Conservation (phyloP, 2,113 vertebrate genomes). For the Sigmodon hispidus region DNA sequence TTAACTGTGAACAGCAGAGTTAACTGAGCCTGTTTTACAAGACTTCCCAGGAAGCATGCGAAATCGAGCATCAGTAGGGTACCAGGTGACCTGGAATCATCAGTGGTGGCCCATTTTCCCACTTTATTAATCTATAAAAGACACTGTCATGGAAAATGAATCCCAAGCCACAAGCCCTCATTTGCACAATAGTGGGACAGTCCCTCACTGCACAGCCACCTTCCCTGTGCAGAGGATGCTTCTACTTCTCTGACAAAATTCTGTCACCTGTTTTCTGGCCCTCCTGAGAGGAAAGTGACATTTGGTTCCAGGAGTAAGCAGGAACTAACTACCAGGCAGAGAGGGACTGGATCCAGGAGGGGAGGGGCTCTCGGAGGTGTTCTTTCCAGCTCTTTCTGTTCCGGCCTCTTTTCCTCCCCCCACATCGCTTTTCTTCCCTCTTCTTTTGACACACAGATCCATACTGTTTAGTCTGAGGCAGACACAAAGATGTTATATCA, state of each 20-base stretch:
- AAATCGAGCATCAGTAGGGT: neutral
- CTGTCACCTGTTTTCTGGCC: neutral
- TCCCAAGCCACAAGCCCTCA: neutral
- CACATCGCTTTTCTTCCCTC: neutral
- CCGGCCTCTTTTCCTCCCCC: neutral
- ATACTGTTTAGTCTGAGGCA: neutral
- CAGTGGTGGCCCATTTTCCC: neutral
- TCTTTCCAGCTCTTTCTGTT: neutral
- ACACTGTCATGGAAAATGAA: neutral
- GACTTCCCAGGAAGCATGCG: neutral
- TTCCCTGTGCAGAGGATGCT: neutral
- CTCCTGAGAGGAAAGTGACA: neutral
- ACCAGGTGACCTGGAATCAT: neutral
- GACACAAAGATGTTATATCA: neutral
- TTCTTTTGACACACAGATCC: neutral
- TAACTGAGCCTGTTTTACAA: too few relatives aligned
- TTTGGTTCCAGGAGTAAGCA: accelerated
- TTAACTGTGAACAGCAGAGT: neutral
- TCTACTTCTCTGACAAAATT: neutral
- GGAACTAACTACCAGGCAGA: neutral
- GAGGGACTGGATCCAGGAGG: neutral
- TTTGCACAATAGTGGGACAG: neutral
- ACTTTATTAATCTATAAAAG: neutral
- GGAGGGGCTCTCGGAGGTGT: neutral
- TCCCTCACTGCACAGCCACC: neutral